Base-by-base conservation (phyloP, 1,140 invertebrate species). In the Diorhabda carinulata region DNA sequence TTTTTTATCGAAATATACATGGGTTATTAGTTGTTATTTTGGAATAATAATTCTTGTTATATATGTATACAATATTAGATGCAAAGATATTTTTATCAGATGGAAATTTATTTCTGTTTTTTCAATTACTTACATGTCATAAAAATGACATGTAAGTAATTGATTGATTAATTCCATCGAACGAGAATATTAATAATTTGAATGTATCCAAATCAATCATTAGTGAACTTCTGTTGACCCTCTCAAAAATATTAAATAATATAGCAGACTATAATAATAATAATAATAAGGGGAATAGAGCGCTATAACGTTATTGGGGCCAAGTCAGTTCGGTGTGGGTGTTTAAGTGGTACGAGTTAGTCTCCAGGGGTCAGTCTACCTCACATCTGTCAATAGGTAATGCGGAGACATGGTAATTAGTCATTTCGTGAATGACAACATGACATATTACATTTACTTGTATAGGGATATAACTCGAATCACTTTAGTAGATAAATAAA, bases 341-440 rank as follows among this genome's bases (percentile, higher is more conserved):
- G 52, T 57, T 7, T 65, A 45, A 45, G 66, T 70, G 72, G 68
- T 70, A 64, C 57, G 68, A 67, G 71, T 72, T 69, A 63, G 67
- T 70, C 71, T 71, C 72, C 68, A 64, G 72, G 72, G 72, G 66
- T 66, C 66, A 61, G 62, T 69, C 72, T 68, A 67, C 73, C 70
- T 69, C 72, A 72, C 74, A 74, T 76, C 74, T 76, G 74, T 76
- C 74, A 76, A 76, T 76, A 76, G 73, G 70, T 70, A 73, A 75
- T 76, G 57, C 69, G 66, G 68, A 63, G 69, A 68, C 72, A 71
- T 70, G 69, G 73, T 74, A 76, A 76, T 76, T 76, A 76, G 70
- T 76, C 74, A 76, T 73, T 74, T 69, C 64, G 70, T 72, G 70
- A 76, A 74, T 74, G 70, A 76, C 74, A 76, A 76, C 74, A 65